phyloP scores from a whole-genome alignment of 2,797 vertebrate genomes.

The Falco rusticolus region DNA sequence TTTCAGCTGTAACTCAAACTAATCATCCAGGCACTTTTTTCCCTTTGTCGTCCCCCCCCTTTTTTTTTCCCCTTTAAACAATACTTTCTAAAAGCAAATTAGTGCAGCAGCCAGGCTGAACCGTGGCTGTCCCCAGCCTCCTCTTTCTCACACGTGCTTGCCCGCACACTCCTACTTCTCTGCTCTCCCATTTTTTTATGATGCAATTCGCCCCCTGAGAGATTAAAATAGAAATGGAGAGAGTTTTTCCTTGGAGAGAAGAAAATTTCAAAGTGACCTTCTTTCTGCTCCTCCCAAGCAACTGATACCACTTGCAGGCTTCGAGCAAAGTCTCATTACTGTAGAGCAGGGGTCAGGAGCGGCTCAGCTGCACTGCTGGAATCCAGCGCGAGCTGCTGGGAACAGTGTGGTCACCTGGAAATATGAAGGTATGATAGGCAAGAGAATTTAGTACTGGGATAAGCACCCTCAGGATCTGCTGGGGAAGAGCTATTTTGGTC shows the following conservation, averaged over 20 bases:
- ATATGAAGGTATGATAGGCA: background rate
- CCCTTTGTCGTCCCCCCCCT: background rate
- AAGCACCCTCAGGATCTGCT: background rate
- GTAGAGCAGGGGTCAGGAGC: background rate
- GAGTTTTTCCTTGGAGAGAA: background rate
- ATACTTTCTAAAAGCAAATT: background rate
- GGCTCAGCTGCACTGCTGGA: background rate
- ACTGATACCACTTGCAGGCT: background rate
- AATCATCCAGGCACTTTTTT: background rate
- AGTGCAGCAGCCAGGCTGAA: background rate
- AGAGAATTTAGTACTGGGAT: background rate
- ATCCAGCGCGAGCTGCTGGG: background rate
- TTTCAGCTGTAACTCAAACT: background rate
- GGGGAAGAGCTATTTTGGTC: background rate
- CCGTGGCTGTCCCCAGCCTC: background rate
- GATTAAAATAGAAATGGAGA: slow-evolving; percentile 18
- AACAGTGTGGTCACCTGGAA: background rate
- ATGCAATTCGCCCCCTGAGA: background rate
- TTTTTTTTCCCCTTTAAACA: background rate
- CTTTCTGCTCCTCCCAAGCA: background rate
- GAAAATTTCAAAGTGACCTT: background rate
- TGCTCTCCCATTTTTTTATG: background rate
- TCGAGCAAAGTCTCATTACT: background rate
- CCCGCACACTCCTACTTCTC: background rate
- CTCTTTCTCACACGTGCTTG: background rate